phyloP scores from a whole-genome alignment of 2,797 vertebrate species.

The Malacoctenus gilli region DNA sequence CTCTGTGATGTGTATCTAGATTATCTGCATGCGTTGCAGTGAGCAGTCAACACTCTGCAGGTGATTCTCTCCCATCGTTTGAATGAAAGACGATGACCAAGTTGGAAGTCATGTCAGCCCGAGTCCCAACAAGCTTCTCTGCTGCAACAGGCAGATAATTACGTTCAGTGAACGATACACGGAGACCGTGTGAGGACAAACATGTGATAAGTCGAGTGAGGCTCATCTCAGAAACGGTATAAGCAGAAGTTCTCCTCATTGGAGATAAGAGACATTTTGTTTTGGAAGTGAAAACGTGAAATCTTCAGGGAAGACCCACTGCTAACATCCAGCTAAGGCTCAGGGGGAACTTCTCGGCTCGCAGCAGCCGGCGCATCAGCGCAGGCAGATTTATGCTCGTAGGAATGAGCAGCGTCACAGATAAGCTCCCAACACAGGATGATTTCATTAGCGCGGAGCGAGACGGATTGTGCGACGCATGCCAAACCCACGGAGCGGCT shows the following conservation, averaged over 20 bases:
- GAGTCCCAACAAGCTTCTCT: too few relatives aligned
- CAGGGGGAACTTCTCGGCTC: slow-evolving; percentile 41
- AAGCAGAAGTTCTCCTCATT: slow-evolving; percentile 14
- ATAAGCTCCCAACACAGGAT: slow-evolving; percentile 51
- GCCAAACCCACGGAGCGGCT: slow-evolving; percentile 42
- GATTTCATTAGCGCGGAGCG: slow-evolving; percentile 56
- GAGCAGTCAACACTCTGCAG: too few relatives aligned
- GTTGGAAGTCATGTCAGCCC: too few relatives aligned
- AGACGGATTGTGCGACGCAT: slow-evolving; percentile 29
- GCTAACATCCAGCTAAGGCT: slow-evolving; percentile 52
- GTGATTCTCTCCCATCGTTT: too few relatives aligned
- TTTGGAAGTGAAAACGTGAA: slow-evolving; percentile 14
- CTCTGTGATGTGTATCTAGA: too few relatives aligned
- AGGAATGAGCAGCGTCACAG: slow-evolving; percentile 29
- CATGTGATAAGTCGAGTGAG: too few relatives aligned
- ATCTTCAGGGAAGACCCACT: slow-evolving; percentile 28
- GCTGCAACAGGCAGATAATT: too few relatives aligned
- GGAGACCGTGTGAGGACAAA: too few relatives aligned
- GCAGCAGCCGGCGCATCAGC: slow-evolving; percentile 43
- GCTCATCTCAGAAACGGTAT: background rate
- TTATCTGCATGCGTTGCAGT: too few relatives aligned
- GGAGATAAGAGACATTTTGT: slow-evolving; percentile 12
- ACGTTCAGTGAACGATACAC: too few relatives aligned
- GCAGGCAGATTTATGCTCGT: slow-evolving; percentile 43
- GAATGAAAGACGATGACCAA: too few relatives aligned